phyloP scores from a whole-genome alignment of 2,888 invertebrate species.

The Dilophus febrilis region DNA sequence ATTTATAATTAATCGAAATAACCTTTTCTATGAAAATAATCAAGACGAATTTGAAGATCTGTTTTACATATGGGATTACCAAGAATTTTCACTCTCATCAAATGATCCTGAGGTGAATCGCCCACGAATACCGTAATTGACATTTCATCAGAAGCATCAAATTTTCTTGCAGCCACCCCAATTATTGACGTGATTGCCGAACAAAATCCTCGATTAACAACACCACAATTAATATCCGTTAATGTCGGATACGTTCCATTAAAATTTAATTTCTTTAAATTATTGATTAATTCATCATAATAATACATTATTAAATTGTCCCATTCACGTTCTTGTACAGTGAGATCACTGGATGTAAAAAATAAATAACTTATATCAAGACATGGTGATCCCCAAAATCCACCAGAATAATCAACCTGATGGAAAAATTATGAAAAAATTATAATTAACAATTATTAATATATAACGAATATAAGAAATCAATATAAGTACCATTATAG shows the following conservation, averaged over 20 bases:
- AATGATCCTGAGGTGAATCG: background rate
- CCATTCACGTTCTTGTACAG: constrained; percentile 2
- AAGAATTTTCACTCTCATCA: constrained; percentile 1
- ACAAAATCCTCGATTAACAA: constrained; percentile 4
- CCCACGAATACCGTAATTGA: background rate
- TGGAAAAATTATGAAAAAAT: no score
- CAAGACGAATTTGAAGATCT: background rate
- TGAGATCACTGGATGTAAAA: constrained; percentile 2
- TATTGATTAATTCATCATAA: background rate
- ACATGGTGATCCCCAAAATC: constrained; percentile 3
- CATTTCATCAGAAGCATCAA: background rate
- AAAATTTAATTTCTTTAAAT: constrained; percentile 1
- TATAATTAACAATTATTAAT: no score
- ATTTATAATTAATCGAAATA: constrained; percentile 4
- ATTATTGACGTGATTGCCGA: background rate
- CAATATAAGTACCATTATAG: background rate
- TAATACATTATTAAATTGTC: constrained; percentile 3
- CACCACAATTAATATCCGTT: constrained; percentile 1
- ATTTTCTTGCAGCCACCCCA: background rate
- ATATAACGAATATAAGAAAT: no score
- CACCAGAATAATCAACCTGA: constrained; percentile 5
- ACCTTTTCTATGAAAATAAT: constrained; percentile 5
- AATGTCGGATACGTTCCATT: constrained; percentile 1
- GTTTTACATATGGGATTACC: background rate
- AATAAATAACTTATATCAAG: constrained; percentile 5